Percentiles rank a stretch among this genome's conserved stretches.
These are phyloP conservation scores for Eupleurogrammus muticus DNA, from an alignment of 2,797 vertebrate genomes.

Conservation along the genomic window DNA sequence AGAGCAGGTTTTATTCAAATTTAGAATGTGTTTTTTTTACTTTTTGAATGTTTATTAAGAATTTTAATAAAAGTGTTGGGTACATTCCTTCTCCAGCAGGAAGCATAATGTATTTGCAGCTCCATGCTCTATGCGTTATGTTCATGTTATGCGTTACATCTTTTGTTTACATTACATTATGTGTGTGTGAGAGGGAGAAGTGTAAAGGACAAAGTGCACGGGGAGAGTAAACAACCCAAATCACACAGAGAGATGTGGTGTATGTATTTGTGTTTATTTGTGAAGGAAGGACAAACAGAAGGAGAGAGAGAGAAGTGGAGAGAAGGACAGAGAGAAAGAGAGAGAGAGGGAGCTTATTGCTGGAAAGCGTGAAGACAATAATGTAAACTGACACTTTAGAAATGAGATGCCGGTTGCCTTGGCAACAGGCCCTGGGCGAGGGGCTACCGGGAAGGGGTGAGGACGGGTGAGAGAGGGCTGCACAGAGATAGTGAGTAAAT, in stretches of 20 bases:
- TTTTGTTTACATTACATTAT: conserved; percentile 41
- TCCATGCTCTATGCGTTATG: conserved; percentile 1
- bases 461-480: conserved; percentile 86
- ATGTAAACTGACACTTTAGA: conserved; percentile 99
- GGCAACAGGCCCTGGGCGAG: conserved; percentile 94
- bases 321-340: conserved; percentile 36
- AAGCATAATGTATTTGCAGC: conserved; percentile 4
- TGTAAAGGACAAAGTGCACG: conserved; percentile 38
- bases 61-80: conserved; percentile 2
- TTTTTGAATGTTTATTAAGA: neutral
- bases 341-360: conserved; percentile 86
- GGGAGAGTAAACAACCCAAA: neutral
- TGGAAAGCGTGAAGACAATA: conserved; percentile 99
- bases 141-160: too few species aligned
- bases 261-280: conserved; percentile 19
- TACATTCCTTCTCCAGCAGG: neutral
- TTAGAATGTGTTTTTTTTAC: neutral
- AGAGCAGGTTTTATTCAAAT: neutral
- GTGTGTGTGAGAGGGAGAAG: conserved; percentile 18
- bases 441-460: conserved; percentile 85
- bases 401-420: conserved; percentile 98
- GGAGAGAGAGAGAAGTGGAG: conserved; percentile 2
- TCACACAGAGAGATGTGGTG: neutral
- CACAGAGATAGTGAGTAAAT: conserved; percentile 92
- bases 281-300: conserved; percentile 33